Conservation (phyloP, 1,140 invertebrate species). For the Heterodera carotae region DNA sequence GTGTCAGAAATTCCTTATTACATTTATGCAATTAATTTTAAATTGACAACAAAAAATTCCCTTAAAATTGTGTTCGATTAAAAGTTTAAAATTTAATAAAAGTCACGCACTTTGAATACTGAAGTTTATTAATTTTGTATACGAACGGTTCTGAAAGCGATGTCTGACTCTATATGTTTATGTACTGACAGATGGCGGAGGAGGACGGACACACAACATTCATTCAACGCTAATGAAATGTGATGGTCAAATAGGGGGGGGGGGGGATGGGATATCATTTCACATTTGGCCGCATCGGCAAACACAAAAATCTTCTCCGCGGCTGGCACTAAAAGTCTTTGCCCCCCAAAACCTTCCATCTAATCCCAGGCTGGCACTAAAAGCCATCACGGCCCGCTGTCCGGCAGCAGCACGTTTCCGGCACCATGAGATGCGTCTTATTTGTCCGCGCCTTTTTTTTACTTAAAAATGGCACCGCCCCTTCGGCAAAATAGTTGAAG, state of each 20-base stretch:
- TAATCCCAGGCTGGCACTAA: no score
- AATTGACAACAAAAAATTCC: no score
- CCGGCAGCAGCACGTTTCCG: not conserved
- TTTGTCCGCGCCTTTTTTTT: not conserved
- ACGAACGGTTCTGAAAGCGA: no score
- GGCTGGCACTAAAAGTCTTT: not conserved
- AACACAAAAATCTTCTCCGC: not conserved
- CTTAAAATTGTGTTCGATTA: not conserved
- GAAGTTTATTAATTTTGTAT: no score
- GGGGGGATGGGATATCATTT: not conserved
- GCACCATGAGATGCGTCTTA: not conserved
- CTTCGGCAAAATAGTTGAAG: slow-evolving; percentile 1
- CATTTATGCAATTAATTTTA: no score
- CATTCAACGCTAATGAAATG: not conserved
- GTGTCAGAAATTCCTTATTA: no score
- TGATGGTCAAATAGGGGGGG: not conserved
- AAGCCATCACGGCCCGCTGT: no score
- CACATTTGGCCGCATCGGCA: not conserved
- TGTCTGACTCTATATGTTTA: not conserved
- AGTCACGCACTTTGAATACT: not conserved
- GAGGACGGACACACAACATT: not conserved
- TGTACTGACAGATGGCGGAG: no score
- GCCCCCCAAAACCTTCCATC: no score
- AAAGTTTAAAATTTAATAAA: slow-evolving; percentile 1
- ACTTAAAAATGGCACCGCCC: not conserved